Percentiles rank a stretch among this genome's conserved stretches.
Conservation (phyloP, 2,797 vertebrate genomes). For the Helarctos malayanus region DNA sequence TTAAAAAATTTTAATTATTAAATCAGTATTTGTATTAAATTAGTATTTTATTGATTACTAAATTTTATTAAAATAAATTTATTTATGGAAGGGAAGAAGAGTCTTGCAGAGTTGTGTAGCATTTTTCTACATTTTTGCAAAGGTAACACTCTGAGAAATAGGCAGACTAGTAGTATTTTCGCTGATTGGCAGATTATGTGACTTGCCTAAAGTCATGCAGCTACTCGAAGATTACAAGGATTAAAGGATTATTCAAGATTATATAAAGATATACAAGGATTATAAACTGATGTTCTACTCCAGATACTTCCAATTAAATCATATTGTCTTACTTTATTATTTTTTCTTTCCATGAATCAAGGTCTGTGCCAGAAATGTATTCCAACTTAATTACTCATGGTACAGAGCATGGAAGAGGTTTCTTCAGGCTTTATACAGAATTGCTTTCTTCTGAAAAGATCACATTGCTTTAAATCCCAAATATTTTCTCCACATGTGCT, state of each 20-base stretch:
- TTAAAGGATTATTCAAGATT: background rate
- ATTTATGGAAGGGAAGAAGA: background rate
- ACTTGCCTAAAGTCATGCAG: slow-evolving; percentile 15
- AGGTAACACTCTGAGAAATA: background rate
- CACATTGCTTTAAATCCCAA: slow-evolving; percentile 7
- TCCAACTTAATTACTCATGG: background rate
- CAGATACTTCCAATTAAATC: slow-evolving; percentile 20
- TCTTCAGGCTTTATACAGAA: slow-evolving; percentile 5
- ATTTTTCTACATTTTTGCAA: background rate
- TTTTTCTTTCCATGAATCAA: slow-evolving; percentile 4
- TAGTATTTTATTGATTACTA: background rate
- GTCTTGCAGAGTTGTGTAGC: background rate
- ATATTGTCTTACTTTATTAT: background rate
- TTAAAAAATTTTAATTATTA: background rate
- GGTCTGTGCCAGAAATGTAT: slow-evolving; percentile 2
- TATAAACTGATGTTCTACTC: slow-evolving; percentile 27
- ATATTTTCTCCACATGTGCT: background rate
- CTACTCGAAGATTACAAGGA: background rate
- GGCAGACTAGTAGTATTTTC: background rate
- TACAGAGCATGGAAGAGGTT: background rate
- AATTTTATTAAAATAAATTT: background rate
- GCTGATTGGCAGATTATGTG: background rate
- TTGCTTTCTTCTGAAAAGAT: background rate
- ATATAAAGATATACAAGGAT: background rate
- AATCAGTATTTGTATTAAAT: background rate